Base-by-base conservation (phyloP, 2,888 invertebrate species). In the Agrotis clavis region DNA sequence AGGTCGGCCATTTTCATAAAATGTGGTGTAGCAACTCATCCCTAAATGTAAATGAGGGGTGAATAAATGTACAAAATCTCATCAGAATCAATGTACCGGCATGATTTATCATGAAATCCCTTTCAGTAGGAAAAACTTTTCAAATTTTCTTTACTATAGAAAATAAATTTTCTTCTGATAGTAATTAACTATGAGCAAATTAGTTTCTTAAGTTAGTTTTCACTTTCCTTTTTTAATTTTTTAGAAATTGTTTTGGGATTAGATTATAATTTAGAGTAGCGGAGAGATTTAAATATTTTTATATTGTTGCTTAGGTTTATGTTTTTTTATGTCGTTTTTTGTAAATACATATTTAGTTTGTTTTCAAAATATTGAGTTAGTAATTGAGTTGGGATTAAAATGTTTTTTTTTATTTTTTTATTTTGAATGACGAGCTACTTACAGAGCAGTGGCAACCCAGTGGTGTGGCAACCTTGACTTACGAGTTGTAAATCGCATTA, bases 51-150 rank as follows among this genome's bases (percentile, higher is more conserved):
- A 78, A 78, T 63, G n/a, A 66, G 54, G 54, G 13, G 1, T 61
- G 61, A 67, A 67, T 74, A 60, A 70, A 73, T 79, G 68, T 75
- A 61, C 72, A 71, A 73, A 81, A 83, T 74, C 76, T 70, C 74
- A 83, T 78, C 76, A 69, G 50, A 81, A 73, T 76, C 76, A 81
- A 78, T 77, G 74, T 77, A 61, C 60, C 74, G 45, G 45, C 25
- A 56, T 71, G 68, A 85, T 85, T 82, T 82, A 80, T 85, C 74
- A 78, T 57, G 2, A 41, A 65, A 72, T 73, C 63, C 47, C 16
- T 71, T 77, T 48, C 11, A 11, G 30, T 41, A 61, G 14, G 45
- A 18, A 59, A 85, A 83, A 75, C 63, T 81, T 81, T 67, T 6
- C 4, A 9, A 66, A 66, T 85, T 77, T 35, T 81, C 63, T 72